phyloP scores from a whole-genome alignment of 2,888 invertebrate genomes.

The Tricholauxania praeusta region DNA sequence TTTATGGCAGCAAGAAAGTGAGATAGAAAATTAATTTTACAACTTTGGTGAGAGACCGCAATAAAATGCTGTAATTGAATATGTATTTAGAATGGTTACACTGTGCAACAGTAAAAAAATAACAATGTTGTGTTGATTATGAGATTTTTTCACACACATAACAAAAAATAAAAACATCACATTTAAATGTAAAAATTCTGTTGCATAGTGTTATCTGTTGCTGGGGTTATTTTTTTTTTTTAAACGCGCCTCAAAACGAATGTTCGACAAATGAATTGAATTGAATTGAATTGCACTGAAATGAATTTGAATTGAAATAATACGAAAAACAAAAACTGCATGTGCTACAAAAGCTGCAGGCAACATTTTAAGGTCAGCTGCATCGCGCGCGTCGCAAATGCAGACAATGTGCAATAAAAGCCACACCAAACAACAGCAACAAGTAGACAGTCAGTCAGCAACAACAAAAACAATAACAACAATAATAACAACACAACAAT shows the following conservation, averaged over 20 bases:
- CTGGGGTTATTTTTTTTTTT: background rate
- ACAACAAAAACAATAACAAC: too few relatives aligned
- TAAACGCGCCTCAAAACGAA: constrained; percentile 12
- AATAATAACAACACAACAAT: too few relatives aligned
- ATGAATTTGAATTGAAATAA: background rate
- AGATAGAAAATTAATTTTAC: background rate
- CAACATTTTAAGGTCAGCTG: constrained; percentile 34
- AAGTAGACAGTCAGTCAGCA: too few relatives aligned
- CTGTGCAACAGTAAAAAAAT: background rate
- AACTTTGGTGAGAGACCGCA: background rate
- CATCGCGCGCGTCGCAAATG: background rate
- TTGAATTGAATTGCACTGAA: constrained; percentile 10
- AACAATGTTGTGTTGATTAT: background rate
- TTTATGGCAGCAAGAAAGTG: background rate
- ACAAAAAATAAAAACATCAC: background rate
- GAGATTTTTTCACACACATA: background rate
- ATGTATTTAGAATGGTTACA: background rate
- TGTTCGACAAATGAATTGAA: constrained; percentile 7
- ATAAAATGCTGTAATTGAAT: background rate
- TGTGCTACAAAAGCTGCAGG: constrained; percentile 29
- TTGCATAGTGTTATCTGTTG: too few relatives aligned
- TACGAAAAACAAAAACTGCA: constrained; percentile 20
- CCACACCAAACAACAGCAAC: constrained; percentile 12
- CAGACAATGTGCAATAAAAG: constrained; percentile 36
- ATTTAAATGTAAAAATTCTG: background rate